Evolutionary conservation across 92 coral and sea anemone genomes (phyloP), one percentile per base, ranked within the genome.

Genomic region (Meandrina meandrites): DNA sequence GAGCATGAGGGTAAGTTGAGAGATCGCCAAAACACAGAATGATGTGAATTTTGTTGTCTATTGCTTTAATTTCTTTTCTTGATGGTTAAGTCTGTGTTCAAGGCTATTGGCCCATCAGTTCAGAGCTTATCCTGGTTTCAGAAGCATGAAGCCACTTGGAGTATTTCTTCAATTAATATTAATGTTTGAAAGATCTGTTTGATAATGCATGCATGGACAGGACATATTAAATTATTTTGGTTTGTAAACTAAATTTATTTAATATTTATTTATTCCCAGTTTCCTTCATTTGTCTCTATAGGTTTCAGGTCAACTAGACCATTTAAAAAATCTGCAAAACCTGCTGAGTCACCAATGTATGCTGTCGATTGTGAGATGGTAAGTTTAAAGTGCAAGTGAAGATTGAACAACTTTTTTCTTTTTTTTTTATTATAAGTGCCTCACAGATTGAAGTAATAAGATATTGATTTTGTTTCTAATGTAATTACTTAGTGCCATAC

Each of bases 281-380:
- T n/a, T 78, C 64, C 18, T 66, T 28, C n/a, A n/a, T n/a, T n/a
- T n/a, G n/a, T n/a, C 16, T 15, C 37, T 69, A 9, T 79, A 89
- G 90, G 90, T 57, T 89, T 86, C 48, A 45, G 77, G 11, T 79
- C 87, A 32, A 84, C 87, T 8, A 82, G 58, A 75, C 16, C 87
- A 27, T 42, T 72, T 31, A 40, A 75, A 42, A 66, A 37, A 60
- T 42, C 60, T 4, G 34, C 14, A 11, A 40, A 37, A 18, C 36
- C 72, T 27, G n/a, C 74, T 7, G 37, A 86, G 64, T 75, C 94
- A 58, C 95, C 95, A 79, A 73, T 96, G 83, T 93, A 86, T 94
- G 98, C 98, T n/a, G 17, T 96, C 8, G 99, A 96, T 45, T 96
- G 99, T 90, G 99, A 96, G 89, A 96, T 96, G 99, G 99, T 94